Conservation (phyloP, 2,113 vertebrate genomes). For the Myotis yumanensis region DNA sequence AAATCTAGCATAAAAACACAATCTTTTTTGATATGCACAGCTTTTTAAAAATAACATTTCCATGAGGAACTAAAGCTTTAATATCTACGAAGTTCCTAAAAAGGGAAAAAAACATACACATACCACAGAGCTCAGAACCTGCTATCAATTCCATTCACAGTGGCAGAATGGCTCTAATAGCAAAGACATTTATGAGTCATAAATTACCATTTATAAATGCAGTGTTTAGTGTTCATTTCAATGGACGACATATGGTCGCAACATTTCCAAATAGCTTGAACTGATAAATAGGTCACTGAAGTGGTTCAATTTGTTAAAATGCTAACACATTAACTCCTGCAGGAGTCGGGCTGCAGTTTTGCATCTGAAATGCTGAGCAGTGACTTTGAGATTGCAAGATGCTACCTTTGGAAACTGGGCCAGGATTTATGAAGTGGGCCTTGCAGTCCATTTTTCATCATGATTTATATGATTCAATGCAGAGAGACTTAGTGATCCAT, state of each 20-base stretch:
- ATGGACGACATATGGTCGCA: slow-evolving; percentile 86
- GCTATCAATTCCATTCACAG: slow-evolving; percentile 86
- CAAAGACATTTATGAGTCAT: slow-evolving; percentile 85
- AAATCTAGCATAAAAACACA: slow-evolving; percentile 76
- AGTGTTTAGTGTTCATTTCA: slow-evolving; percentile 85
- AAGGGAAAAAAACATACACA: slow-evolving; percentile 64
- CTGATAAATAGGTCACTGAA: slow-evolving; percentile 87
- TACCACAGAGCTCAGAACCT: slow-evolving; percentile 79
- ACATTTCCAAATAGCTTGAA: slow-evolving; percentile 86
- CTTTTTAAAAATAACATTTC: slow-evolving; percentile 83
- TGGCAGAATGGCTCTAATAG: slow-evolving; percentile 87
- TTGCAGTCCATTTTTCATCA: slow-evolving; percentile 77
- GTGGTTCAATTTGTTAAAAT: slow-evolving; percentile 86
- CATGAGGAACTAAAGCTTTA: slow-evolving; percentile 81
- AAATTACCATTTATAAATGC: slow-evolving; percentile 88
- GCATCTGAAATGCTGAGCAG: slow-evolving; percentile 74
- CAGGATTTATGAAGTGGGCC: slow-evolving; percentile 81
- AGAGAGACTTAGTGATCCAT: slow-evolving; percentile 72
- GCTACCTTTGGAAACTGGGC: slow-evolving; percentile 70
- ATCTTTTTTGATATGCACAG: slow-evolving; percentile 68
- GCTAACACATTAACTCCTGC: slow-evolving; percentile 82
- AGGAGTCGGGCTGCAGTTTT: slow-evolving; percentile 75
- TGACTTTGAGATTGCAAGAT: slow-evolving; percentile 70
- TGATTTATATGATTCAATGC: slow-evolving; percentile 77
- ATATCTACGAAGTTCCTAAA: slow-evolving; percentile 81